Evolutionary conservation across 2,888 invertebrate genomes (phyloP), one percentile per base, ranked within the genome.

Genomic region (Phalera bucephala): DNA sequence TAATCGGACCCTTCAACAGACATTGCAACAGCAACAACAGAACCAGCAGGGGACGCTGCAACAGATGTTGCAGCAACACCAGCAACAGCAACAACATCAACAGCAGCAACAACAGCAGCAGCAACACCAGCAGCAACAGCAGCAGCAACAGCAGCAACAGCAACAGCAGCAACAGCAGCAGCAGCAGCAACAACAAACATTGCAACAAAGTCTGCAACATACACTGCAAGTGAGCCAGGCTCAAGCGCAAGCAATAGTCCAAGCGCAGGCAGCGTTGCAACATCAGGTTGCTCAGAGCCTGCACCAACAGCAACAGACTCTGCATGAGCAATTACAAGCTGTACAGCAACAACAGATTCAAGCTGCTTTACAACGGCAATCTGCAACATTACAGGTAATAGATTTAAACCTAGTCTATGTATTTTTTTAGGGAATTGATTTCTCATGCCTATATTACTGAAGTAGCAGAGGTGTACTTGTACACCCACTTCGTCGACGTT

Each of bases 341-440:
- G 87, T 85, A 1, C 87, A 87, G 40, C 89, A 88, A 57, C 88
- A 87, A 55, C 87, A 89, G 52, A 87, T 89, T 31, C 89, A 89
- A 59, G 89, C 86, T 53, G 89, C 86, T 26, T 64, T 88, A 45
- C 89, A 89, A 56, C 52, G 86, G 27, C 89, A 89, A 59, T 83
- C 89, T 53, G 86, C 85, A 42, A 82, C 85, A 20, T 65, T 89
- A 57, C 89, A 88, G 80, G 89, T 83, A 58, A 40, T 14, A 1
- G 11, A 13, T 29, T 7, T 0, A n/a, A n/a, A n/a, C n/a, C n/a
- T n/a, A n/a, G n/a, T n/a, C n/a, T n/a, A n/a, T n/a, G n/a, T n/a
- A n/a, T n/a, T n/a, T n/a, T n/a, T n/a, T n/a, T n/a, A n/a, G n/a
- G n/a, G n/a, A n/a, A n/a, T n/a, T n/a, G n/a, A n/a, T n/a, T n/a